Percentiles rank a stretch among this genome's conserved stretches.
phyloP scores from a whole-genome alignment of 2,888 invertebrate genomes.

The Sinopyrophorus schimmeli region DNA sequence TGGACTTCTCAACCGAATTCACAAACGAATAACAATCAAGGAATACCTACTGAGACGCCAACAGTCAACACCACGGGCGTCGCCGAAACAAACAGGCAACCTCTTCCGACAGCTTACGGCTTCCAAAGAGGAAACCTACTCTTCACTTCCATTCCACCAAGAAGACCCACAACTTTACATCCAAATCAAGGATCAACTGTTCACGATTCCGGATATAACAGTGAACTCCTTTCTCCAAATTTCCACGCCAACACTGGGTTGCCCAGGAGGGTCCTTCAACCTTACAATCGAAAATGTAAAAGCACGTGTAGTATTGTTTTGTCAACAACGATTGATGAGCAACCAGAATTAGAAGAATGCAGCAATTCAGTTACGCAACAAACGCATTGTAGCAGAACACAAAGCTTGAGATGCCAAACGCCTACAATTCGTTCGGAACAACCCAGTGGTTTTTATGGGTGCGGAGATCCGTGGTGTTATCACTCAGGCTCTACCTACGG shows the following conservation, averaged over 20 bases:
- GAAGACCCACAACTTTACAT: slow-evolving; percentile 31
- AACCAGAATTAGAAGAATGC: slow-evolving; percentile 42
- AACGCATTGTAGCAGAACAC: slow-evolving; percentile 49
- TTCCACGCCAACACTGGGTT: slow-evolving; percentile 47
- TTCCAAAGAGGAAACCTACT: slow-evolving; percentile 60
- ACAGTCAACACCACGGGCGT: slow-evolving; percentile 21
- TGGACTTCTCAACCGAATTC: slow-evolving; percentile 53
- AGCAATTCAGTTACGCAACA: slow-evolving; percentile 23
- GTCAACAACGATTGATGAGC: slow-evolving; percentile 57
- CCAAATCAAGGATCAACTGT: slow-evolving; percentile 11
- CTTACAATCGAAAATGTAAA: slow-evolving; percentile 60
- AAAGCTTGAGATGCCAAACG: slow-evolving; percentile 54
- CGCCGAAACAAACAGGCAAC: slow-evolving; percentile 24
- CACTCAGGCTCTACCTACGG: slow-evolving; percentile 46
- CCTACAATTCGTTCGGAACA: slow-evolving; percentile 45
- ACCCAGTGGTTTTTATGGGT: slow-evolving; percentile 46
- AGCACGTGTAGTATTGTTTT: slow-evolving; percentile 72
- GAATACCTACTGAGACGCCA: slow-evolving; percentile 21
- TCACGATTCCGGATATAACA: slow-evolving; percentile 56
- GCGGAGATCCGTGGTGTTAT: slow-evolving; percentile 57
- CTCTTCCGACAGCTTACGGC: slow-evolving; percentile 45
- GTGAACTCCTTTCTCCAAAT: slow-evolving; percentile 57
- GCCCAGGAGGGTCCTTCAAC: slow-evolving; percentile 45
- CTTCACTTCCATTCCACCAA: slow-evolving; percentile 57
- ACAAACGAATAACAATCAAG: slow-evolving; percentile 25